Evolutionary conservation across 1,140 invertebrate species (phyloP).

Genomic region (Philotrypesis tridentata): DNA sequence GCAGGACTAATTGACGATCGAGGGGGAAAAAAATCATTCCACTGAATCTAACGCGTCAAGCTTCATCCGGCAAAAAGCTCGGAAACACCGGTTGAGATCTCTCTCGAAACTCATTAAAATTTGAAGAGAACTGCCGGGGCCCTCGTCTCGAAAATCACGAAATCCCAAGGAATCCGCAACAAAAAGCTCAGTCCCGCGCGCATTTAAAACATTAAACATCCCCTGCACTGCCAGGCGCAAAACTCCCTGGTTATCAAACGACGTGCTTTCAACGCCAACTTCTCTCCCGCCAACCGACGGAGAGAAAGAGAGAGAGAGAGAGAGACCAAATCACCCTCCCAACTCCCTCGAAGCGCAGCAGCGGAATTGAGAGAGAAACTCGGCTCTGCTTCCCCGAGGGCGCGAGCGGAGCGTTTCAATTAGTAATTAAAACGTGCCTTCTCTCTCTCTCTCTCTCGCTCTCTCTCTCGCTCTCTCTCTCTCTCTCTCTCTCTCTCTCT

Average conservation of each 20-base stretch:
- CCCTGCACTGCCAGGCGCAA: neutral
- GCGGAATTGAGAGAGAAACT: slow-evolving; percentile 31
- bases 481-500: neutral
- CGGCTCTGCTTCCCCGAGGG: slow-evolving; percentile 21
- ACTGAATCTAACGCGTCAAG: no score
- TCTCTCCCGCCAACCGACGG: slow-evolving; percentile 41
- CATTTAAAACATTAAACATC: slow-evolving; percentile 45
- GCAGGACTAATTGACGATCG: no score
- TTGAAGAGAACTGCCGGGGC: neutral
- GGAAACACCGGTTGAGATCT: neutral
- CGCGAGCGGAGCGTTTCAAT: slow-evolving; percentile 63
- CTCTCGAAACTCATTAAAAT: neutral
- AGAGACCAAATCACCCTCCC: slow-evolving; percentile 8
- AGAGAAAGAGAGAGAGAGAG: slow-evolving; percentile 38
- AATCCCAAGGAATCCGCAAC: neutral
- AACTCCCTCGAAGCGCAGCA: slow-evolving; percentile 28
- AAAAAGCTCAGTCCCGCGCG: neutral
- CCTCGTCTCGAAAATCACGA: neutral
- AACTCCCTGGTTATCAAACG: slow-evolving; percentile 33
- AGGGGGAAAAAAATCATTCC: no score
- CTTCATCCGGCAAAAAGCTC: neutral
- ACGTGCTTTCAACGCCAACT: slow-evolving; percentile 21
- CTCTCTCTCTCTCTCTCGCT: slow-evolving; percentile 32
- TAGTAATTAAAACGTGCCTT: slow-evolving; percentile 67
- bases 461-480: slow-evolving; percentile 14